Conservation (phyloP, 2,797 vertebrate genomes). For the Oryzias sinensis region DNA sequence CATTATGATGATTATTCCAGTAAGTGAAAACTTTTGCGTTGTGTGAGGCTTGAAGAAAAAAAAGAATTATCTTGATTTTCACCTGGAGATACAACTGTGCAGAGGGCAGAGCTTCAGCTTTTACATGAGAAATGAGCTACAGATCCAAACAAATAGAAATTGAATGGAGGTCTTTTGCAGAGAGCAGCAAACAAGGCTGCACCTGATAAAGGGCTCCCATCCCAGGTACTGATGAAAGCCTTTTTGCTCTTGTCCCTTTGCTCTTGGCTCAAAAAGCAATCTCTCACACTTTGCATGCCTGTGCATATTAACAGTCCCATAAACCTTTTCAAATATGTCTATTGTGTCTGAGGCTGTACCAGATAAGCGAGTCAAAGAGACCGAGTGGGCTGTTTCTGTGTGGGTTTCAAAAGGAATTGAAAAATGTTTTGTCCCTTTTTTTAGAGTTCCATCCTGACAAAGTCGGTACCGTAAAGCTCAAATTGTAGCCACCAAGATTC, state of each 20-base stretch:
- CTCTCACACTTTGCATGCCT: constrained; percentile 78
- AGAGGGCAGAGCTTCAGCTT: constrained; percentile 45
- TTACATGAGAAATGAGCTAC: constrained; percentile 64
- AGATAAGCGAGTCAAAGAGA: constrained; percentile 62
- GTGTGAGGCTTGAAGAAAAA: no score
- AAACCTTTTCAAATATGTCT: constrained; percentile 71
- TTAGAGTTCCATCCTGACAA: constrained; percentile 55
- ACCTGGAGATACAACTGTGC: constrained; percentile 9
- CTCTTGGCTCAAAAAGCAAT: constrained; percentile 76
- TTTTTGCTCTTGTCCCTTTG: constrained; percentile 52
- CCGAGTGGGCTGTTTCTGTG: constrained; percentile 58
- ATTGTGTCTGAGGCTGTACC: constrained; percentile 64
- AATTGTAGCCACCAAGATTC: constrained; percentile 46
- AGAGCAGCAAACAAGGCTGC: constrained; percentile 69
- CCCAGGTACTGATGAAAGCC: constrained; percentile 50
- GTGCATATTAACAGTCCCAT: constrained; percentile 79
- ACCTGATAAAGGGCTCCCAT: constrained; percentile 74
- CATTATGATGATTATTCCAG: no score
- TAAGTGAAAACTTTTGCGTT: no score
- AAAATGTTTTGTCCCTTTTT: constrained; percentile 37
- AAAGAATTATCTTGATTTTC: constrained; percentile 1
- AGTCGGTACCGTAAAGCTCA: constrained; percentile 53
- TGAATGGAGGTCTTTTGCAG: constrained; percentile 68
- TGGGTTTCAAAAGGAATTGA: constrained; percentile 56
- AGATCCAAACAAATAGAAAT: constrained; percentile 75